Percentiles rank a stretch among this genome's conserved stretches.
These are phyloP conservation scores for Heliocidaris tuberculata DNA, from an alignment of 35 echinoderm and acorn worm species.

Conservation along the genomic window DNA sequence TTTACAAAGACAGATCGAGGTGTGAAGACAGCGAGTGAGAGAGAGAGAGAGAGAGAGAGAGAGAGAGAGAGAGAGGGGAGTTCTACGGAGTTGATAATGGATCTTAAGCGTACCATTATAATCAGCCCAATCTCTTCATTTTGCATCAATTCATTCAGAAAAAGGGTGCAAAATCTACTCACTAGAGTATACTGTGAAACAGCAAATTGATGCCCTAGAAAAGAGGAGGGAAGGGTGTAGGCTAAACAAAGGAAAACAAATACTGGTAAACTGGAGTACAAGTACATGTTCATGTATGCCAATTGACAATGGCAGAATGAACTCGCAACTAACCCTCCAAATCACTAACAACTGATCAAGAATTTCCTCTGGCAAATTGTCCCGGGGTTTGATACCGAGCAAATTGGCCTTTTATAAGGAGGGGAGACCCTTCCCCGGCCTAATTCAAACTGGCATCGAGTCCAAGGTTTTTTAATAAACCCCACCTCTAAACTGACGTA, in stretches of 20 bases:
- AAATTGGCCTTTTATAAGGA: conserved; percentile 1
- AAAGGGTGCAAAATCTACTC: neutral
- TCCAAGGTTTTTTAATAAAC: conserved; percentile 34
- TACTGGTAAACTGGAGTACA: neutral
- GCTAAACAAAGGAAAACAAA: neutral
- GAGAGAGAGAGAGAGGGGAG: neutral
- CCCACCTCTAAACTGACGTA: conserved; percentile 7
- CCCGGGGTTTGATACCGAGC: neutral
- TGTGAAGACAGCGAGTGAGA: neutral
- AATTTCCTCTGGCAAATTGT: conserved; percentile 8
- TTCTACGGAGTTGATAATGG: neutral
- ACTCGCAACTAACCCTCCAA: conserved; percentile 22
- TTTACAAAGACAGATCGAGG: too few relatives aligned
- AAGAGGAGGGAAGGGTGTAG: neutral
- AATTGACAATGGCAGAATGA: conserved; percentile 16
- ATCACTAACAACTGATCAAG: conserved; percentile 19
- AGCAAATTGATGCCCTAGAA: neutral
- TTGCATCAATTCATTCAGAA: neutral
- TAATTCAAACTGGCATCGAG: conserved; percentile 37
- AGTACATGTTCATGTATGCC: neutral
- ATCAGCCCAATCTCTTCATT: neutral
- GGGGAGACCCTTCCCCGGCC: neutral
- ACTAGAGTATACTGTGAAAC: neutral
- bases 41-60: neutral
- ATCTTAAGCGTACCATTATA: neutral